Conservation (phyloP, 2,113 vertebrate species). For the Mohoua ochrocephala region DNA sequence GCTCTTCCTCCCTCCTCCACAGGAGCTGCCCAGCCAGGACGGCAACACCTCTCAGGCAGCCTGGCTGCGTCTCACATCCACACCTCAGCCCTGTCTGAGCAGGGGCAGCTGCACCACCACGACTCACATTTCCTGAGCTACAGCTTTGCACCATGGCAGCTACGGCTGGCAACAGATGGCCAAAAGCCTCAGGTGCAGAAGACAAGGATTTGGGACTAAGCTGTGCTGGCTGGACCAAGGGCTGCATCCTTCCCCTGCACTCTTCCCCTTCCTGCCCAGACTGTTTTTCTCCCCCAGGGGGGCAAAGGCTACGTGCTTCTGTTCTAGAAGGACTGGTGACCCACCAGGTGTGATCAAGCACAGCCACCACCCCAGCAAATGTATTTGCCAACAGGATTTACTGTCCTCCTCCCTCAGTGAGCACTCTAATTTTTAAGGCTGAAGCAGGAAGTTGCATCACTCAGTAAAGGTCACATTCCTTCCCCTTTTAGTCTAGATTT, state of each 20-base stretch:
- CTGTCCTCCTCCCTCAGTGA: neutral
- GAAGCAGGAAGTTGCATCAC: constrained; percentile 22
- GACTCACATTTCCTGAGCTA: neutral
- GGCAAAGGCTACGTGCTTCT: neutral
- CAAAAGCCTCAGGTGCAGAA: neutral
- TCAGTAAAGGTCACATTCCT: constrained; percentile 26
- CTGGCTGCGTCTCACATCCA: neutral
- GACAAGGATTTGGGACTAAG: neutral
- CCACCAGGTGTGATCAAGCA: neutral
- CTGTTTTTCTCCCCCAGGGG: neutral
- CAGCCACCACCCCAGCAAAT: neutral
- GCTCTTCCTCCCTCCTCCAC: neutral
- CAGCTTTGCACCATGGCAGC: neutral
- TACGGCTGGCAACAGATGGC: neutral
- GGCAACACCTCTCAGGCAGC: neutral
- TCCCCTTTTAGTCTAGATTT: constrained; percentile 36
- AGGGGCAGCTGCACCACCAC: neutral
- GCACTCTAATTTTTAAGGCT: neutral
- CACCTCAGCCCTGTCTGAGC: neutral
- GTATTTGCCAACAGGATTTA: neutral
- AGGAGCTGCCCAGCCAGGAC: neutral
- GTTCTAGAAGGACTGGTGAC: neutral
- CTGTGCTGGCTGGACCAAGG: neutral
- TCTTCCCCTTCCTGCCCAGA: constrained; percentile 26
- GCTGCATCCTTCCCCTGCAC: constrained; percentile 22